Evolutionary conservation across 2,888 invertebrate genomes (phyloP), one percentile per base, ranked within the genome.

Genomic region (Tanypteryx hageni): DNA sequence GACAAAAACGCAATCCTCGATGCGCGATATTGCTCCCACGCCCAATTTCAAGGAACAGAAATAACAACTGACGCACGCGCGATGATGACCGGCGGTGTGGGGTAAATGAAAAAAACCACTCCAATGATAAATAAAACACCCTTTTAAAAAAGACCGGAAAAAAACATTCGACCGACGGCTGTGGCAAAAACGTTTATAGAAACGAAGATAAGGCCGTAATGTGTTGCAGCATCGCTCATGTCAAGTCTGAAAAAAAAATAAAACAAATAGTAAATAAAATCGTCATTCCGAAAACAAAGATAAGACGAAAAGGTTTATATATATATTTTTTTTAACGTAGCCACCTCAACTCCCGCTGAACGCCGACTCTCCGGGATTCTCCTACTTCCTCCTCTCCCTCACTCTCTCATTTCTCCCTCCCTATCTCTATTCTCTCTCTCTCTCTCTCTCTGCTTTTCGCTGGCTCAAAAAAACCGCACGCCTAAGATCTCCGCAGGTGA

Each of bases 151-250:
- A 76, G 27, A 22, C n/a, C 3, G 44, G 44, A 5, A 5, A 44
- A 44, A 44, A 44, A 44, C 44, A 44, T 44, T 76, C 76, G 76
- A 76, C 68, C 18, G 68, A 68, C 18, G 10, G 76, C 22, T 76
- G 11, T 13, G 27, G 76, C 22, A 10, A 76, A 22, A 27, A 14
- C 27, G 22, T 22, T 76, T 76, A 76, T 68, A 68, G 68, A 22
- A 68, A 68, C 76, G 44, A 18, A 44, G 89, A 89, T 89, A 89
- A 89, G 64, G 13, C 64, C 44, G 59, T 89, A 89, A 89, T 89
- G 64, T 68, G 89, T 27, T 64, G 64, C 89, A 44, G 58, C 89
- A 89, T 86, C 86, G 86, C 31, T 64, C 86, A 86, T 31, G 61
- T 31, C 86, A 31, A 61, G 86, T 16, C 61, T 86, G 22, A 31